Base-by-base conservation (phyloP, 2,888 invertebrate genomes). In the Artemia sinica region DNA sequence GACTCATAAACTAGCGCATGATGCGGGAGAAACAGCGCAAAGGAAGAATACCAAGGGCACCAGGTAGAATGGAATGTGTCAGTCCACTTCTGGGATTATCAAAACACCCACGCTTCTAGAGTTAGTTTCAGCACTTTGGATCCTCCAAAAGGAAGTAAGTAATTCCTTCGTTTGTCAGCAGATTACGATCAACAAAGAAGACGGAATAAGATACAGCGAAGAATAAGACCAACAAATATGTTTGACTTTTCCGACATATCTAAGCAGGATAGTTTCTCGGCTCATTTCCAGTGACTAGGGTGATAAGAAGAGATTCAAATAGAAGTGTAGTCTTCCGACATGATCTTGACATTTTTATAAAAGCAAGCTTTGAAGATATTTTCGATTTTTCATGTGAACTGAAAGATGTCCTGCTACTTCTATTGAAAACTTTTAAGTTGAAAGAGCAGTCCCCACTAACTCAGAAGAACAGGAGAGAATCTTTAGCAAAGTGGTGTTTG, bases 11-110 rank as follows among this genome's bases (percentile, higher is more conserved):
- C 58, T 58, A 14, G 58, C 58, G 1, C 13, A 58, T 7, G 58
- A 58, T 58, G 58, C 13, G 8, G 58, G 58, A 58, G 58, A 58
- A 58, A 58, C 5, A 14, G 58, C 13, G 58, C 8, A 58, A 8
- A 58, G 58, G 58, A 58, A 58, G 58, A 58, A 58, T 58, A 58
- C 58, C 58, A 58, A 58, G 5, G 58, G 58, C 58, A 58, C 0
- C 8, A 58, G 5, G 7, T n/a, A 58, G 5, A 58, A 4, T n/a
- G 5, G 58, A 58, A n/a, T n/a, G 58, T 58, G 58, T 14, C 58
- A 58, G 7, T 4, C 52, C 52, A 6, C 14, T 58, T 58, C 58
- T n/a, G 8, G 8, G 58, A 7, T 58, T 58, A n/a, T 58, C 14
- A n/a, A 58, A 58, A n/a, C 8, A 58, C 58, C 58, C 58, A 7